Evolutionary conservation across 2,113 vertebrate genomes (phyloP).

Genomic region (Acanthisitta chloris): DNA sequence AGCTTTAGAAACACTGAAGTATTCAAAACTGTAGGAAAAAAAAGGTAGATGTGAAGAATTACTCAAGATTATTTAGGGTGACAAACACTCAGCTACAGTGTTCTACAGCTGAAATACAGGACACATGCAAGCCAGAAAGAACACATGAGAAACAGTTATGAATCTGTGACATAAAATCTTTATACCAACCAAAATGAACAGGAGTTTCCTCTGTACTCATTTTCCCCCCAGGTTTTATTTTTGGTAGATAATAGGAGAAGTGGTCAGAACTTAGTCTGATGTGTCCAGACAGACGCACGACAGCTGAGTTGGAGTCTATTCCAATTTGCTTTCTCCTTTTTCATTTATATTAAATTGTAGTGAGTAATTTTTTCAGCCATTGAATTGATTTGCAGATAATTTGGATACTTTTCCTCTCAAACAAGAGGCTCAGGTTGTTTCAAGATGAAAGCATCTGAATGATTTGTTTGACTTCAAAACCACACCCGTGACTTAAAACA

Average conservation of each 20-base stretch:
- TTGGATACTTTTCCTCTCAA: neutral
- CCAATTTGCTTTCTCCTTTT: neutral
- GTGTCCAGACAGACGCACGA: neutral
- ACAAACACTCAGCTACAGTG: neutral
- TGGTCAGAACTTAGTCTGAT: neutral
- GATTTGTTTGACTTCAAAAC: neutral
- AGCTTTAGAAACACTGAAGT: neutral
- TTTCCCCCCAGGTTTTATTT: rapidly evolving
- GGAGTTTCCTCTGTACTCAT: neutral
- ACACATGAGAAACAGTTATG: neutral
- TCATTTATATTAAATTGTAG: neutral
- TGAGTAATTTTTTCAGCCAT: neutral
- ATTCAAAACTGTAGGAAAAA: neutral
- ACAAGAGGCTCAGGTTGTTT: rapidly evolving
- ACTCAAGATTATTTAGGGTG: neutral
- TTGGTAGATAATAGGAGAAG: neutral
- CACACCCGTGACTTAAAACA: neutral
- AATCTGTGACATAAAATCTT: neutral
- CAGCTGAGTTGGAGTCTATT: neutral
- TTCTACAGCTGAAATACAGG: neutral
- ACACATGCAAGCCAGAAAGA: neutral
- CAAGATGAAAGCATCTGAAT: neutral
- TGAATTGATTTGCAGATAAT: neutral
- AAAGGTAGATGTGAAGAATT: neutral
- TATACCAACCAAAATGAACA: neutral